Conservation (phyloP, 2,888 invertebrate genomes). For the Hemicrepidius hirtus region DNA sequence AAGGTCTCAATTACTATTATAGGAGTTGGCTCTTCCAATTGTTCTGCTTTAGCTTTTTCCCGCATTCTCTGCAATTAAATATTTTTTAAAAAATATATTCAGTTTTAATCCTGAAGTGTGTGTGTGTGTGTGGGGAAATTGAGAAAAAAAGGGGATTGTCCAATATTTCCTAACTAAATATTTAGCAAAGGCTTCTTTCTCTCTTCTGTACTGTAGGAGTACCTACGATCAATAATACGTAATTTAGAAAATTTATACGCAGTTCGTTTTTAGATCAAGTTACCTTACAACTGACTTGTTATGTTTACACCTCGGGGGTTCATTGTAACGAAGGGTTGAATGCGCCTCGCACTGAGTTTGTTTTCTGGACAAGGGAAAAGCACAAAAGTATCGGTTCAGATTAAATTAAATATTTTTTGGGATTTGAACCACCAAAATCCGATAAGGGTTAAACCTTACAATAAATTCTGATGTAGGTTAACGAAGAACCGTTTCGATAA, state of each 20-base stretch:
- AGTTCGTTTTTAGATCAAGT: slow-evolving; percentile 3
- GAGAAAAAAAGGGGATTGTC: slow-evolving; percentile 5
- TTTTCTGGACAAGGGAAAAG: too few species aligned
- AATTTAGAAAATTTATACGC: slow-evolving; percentile 5
- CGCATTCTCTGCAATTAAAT: slow-evolving; percentile 5
- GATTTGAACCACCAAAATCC: too few species aligned
- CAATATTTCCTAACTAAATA: slow-evolving; percentile 3
- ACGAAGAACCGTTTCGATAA: slow-evolving; percentile 5
- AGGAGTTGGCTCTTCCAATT: not conserved
- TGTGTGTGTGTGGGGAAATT: not conserved
- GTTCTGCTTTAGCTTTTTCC: not conserved
- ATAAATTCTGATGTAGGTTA: not conserved
- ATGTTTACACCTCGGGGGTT: not conserved
- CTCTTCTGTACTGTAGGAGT: too few species aligned
- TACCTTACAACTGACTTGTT: slow-evolving; percentile 5
- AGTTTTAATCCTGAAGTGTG: not conserved
- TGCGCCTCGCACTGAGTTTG: not conserved
- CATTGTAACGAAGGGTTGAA: not conserved
- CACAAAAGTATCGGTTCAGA: too few species aligned
- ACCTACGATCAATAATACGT: slow-evolving; percentile 8
- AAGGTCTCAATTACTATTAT: not conserved
- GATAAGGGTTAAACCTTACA: too few species aligned
- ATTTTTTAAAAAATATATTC: not conserved
- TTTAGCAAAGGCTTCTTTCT: not conserved
- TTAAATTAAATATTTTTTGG: too few species aligned